Conservation (phyloP, 64 coral and sea anemone genomes). For the Actinia equina region DNA sequence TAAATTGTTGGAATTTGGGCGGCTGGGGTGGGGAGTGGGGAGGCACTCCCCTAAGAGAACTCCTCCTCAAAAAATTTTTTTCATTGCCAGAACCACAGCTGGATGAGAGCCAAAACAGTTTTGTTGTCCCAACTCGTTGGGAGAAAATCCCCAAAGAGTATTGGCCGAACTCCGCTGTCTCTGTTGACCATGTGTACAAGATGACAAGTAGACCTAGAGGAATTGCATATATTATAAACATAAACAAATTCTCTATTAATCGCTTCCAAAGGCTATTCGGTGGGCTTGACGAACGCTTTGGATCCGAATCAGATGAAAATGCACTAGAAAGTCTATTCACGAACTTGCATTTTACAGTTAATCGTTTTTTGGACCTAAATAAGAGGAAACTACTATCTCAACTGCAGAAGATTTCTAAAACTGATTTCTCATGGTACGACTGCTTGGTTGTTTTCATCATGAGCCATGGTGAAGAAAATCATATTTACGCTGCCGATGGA, state of each 20-base stretch:
- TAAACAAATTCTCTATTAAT: background rate
- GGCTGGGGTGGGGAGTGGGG: too few relatives aligned
- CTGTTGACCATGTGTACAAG: background rate
- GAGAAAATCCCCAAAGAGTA: background rate
- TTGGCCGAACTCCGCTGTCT: too few relatives aligned
- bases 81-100: background rate
- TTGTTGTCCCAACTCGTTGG: too few relatives aligned
- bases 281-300: background rate
- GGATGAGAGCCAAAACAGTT: background rate
- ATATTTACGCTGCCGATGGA: constrained; percentile 52
- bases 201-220: constrained; percentile 4
- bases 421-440: constrained; percentile 21
- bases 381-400: background rate
- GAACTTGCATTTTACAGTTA: constrained; percentile 44
- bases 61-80: background rate
- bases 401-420: background rate
- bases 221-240: background rate
- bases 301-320: constrained; percentile 42
- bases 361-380: background rate
- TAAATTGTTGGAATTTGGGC: too few relatives aligned
- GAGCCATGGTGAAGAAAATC: constrained; percentile 62
- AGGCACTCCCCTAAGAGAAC: too few relatives aligned
- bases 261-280: fast-evolving
- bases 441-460: constrained; percentile 75
- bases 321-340: constrained; percentile 28